Percentiles rank a stretch among this genome's conserved stretches.
These are phyloP conservation scores for Perca flavescens DNA, from an alignment of 2,113 vertebrate species.

Conservation along the genomic window DNA sequence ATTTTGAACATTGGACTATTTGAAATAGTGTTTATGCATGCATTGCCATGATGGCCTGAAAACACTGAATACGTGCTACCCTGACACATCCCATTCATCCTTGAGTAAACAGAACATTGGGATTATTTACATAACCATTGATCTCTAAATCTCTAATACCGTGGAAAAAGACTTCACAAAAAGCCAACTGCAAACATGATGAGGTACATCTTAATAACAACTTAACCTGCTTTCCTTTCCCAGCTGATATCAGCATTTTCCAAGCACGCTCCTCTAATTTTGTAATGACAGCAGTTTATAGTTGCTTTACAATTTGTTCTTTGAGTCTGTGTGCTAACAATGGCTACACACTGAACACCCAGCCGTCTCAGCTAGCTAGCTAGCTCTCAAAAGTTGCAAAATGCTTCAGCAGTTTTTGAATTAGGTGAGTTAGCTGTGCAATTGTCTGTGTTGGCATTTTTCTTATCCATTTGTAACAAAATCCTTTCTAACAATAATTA, in stretches of 20 bases:
- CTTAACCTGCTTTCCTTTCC: background rate
- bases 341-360: background rate
- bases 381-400: background rate
- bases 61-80: background rate
- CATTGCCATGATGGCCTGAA: background rate
- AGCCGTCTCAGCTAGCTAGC: background rate
- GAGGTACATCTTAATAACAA: background rate
- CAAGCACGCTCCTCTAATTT: background rate
- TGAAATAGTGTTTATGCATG: background rate
- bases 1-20: slow-evolving; percentile 19
- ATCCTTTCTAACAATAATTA: background rate
- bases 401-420: background rate
- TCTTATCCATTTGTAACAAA: background rate
- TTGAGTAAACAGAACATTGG: background rate
- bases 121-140: background rate
- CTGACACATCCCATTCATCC: background rate
- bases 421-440: background rate
- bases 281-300: background rate
- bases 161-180: slow-evolving; percentile 8
- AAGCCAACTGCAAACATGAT: background rate
- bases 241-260: background rate
- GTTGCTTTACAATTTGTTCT: background rate
- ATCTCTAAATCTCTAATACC: background rate
- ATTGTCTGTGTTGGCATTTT: background rate
- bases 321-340: background rate